A percentile compares a stretch with the other conserved stretches of the same genome.
Conservation (phyloP, 2,797 vertebrate species). For the Phrynocephalus forsythii region DNA sequence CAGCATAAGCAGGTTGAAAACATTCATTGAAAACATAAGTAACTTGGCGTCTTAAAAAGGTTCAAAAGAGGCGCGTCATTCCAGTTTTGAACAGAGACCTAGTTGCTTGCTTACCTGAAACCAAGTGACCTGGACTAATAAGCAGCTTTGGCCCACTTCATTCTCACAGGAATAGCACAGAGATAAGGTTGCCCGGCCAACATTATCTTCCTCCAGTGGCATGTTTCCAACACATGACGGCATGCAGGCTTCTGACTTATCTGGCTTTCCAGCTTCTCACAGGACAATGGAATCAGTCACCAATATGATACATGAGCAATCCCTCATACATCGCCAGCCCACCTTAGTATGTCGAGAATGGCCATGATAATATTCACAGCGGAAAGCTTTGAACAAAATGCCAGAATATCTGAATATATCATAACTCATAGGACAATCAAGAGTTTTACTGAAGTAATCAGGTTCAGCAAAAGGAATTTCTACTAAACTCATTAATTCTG, state of each 20-base stretch:
- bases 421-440: not conserved
- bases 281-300: slow-evolving; percentile 51
- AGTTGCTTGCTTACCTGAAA: slow-evolving; percentile 54
- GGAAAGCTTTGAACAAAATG: not conserved
- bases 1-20: not conserved
- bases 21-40: no score
- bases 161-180: slow-evolving; percentile 50
- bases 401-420: not conserved
- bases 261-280: slow-evolving; percentile 59
- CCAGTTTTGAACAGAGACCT: slow-evolving; percentile 50
- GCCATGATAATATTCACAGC: not conserved
- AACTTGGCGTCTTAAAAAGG: slow-evolving; percentile 44
- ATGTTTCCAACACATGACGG: slow-evolving; percentile 32
- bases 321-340: not conserved
- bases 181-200: slow-evolving; percentile 60
- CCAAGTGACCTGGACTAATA: slow-evolving; percentile 58
- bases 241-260: slow-evolving; percentile 61
- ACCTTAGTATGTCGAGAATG: not conserved
- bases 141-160: slow-evolving; percentile 44
- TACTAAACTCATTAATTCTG: not conserved
- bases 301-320: slow-evolving; percentile 5
- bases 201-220: slow-evolving; percentile 59
- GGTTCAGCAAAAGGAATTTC: not conserved
- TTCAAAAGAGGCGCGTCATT: slow-evolving; percentile 55
- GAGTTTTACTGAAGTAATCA: not conserved